phyloP scores from a whole-genome alignment of 2,797 vertebrate genomes.

The Borostomias antarcticus region DNA sequence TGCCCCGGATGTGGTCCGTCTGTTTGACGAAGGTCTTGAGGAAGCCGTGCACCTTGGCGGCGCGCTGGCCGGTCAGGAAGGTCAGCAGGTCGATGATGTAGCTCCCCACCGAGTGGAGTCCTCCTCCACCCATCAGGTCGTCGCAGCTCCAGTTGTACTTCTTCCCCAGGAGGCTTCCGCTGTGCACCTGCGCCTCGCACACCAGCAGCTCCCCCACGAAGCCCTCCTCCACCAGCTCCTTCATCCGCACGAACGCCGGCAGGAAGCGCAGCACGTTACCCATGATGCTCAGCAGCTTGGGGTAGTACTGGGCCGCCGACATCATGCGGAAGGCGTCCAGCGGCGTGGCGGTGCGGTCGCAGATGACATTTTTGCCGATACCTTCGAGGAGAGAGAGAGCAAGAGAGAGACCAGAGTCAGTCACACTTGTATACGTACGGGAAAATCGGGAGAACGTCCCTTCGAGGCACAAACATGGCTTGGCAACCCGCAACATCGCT shows the following conservation, averaged over 20 bases:
- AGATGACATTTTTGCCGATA: slow-evolving; percentile 98
- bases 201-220: slow-evolving; percentile 94
- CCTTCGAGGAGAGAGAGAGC: slow-evolving; percentile 74
- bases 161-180: slow-evolving; percentile 94
- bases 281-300: slow-evolving; percentile 99
- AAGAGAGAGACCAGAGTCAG: no score
- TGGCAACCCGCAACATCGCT: slow-evolving; percentile 32
- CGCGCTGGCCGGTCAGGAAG: slow-evolving; percentile 93
- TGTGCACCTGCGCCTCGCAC: slow-evolving; percentile 96
- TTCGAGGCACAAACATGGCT: slow-evolving; percentile 38
- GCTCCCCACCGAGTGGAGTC: slow-evolving; percentile 95
- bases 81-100: slow-evolving; percentile 98
- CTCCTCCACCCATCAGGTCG: slow-evolving; percentile 96
- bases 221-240: slow-evolving; percentile 94
- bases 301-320: slow-evolving; percentile 98
- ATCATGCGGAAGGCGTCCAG: slow-evolving; percentile 98
- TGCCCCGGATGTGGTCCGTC: slow-evolving; percentile 95
- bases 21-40: slow-evolving; percentile 98
- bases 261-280: slow-evolving; percentile 96
- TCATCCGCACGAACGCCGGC: slow-evolving; percentile 95
- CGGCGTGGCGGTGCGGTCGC: slow-evolving; percentile 94
- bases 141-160: slow-evolving; percentile 99
- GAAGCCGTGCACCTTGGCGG: slow-evolving; percentile 91
- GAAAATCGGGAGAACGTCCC: slow-evolving; percentile 43
- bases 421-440: not conserved